Evolutionary conservation across 1,140 invertebrate genomes (phyloP), one percentile per base, ranked within the genome.

Genomic region (Cydia fagiglandana): DNA sequence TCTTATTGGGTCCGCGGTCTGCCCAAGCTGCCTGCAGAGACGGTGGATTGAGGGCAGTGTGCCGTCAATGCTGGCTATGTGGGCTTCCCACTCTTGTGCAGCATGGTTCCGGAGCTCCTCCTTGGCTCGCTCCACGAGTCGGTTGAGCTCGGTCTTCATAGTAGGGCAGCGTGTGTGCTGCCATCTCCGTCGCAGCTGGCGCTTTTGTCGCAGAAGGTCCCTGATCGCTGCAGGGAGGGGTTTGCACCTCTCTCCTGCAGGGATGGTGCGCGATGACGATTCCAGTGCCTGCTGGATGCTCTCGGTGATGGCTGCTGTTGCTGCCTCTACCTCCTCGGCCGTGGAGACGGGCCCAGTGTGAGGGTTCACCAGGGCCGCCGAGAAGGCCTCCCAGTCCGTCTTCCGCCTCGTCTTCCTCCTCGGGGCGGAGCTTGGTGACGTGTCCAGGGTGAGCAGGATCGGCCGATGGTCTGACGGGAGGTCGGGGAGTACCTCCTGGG

Each of bases 141-240:
- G 5, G 74, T 75, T 75, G 2, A 61, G 61, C 6, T 17, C 20
- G 0, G 28, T 17, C 34, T 75, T 75, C 2, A 41, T 7, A 0
- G 50, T 41, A 0, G 74, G 74, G 61, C 74, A 75, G 4, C 53
- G 47, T 0, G 53, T 75, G 24, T 13, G 47, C 20, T 56, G 50
- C 73, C 73, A 75, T 9, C n/a, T 13, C 64, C 34, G n/a, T 45
- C 53, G 61, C 83, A 82, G 24, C 80, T 82, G 24, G 56, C 77
- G 74, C 83, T 75, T 75, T 1, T n/a, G 30, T 0, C 4, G 30
- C 24, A 24, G 24, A 24, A 24, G 24, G 24, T 24, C 24, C 24
- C 24, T 38, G 2, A 75, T 13, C 3, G 30, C 28, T n/a, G 10
- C 4, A 0, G 74, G 34, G 1, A 61, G 61, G 45, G 7, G 1